Conservation (phyloP, 2,113 vertebrate species). For the Alexandromys fortis region DNA sequence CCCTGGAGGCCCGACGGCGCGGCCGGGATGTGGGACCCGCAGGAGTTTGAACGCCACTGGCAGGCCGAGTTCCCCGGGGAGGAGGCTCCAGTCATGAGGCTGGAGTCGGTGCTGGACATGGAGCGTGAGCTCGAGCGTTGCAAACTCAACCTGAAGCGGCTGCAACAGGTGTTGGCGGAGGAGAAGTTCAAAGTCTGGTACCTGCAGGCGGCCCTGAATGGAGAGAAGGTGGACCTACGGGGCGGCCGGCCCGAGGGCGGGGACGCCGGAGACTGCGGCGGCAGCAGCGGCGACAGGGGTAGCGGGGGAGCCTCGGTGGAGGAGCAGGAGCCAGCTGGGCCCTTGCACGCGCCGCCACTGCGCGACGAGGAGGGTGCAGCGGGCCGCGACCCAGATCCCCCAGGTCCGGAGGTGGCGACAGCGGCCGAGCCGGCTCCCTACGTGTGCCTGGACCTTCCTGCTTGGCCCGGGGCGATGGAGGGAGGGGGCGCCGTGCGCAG, state of each 20-base stretch:
- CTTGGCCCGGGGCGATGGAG: conserved; percentile 63
- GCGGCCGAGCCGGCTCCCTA: background rate
- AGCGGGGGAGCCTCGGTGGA: background rate
- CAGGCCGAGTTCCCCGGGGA: conserved; percentile 92
- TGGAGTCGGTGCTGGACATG: conserved; percentile 89
- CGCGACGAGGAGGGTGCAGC: background rate
- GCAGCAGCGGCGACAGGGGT: background rate
- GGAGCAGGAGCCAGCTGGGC: background rate
- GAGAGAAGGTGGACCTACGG: conserved; percentile 76
- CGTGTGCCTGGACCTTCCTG: conserved; percentile 50
- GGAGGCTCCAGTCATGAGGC: conserved; percentile 87
- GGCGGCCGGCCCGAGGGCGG: conserved; percentile 47
- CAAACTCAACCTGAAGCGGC: conserved; percentile 87
- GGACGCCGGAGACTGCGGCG: background rate
- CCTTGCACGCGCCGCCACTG: background rate
- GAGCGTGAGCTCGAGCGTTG: conserved; percentile 91
- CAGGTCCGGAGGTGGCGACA: background rate
- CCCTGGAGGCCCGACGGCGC: conserved; percentile 85
- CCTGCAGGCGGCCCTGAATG: conserved; percentile 90
- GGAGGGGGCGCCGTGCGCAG: conserved; percentile 75
- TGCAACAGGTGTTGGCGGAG: conserved; percentile 91
- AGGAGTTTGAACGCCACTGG: conserved; percentile 93
- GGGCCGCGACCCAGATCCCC: conserved; percentile 76
- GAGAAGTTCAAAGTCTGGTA: conserved; percentile 95
- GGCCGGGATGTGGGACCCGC: conserved; percentile 90